These are phyloP conservation scores for Eurystomus gularis DNA, from an alignment of 2,113 vertebrate species.

Conservation along the genomic window DNA sequence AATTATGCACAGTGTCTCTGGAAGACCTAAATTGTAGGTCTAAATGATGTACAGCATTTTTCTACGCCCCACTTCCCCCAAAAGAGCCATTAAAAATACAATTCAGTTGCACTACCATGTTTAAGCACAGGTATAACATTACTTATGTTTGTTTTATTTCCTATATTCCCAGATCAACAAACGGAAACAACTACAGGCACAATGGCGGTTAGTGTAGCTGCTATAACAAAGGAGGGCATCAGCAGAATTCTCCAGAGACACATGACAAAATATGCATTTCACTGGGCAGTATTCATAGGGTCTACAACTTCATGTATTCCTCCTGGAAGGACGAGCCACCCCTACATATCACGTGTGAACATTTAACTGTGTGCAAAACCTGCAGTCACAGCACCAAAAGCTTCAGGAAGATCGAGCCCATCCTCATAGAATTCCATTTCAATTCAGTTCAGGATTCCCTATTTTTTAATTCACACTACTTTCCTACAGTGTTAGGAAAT, in stretches of 20 bases:
- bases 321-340: neutral
- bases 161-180: neutral
- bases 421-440: neutral
- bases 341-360: accelerated
- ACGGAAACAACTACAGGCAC: neutral
- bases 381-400: neutral
- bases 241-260: neutral
- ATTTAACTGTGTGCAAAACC: neutral
- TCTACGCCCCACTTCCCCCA: accelerated
- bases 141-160: neutral
- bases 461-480: neutral
- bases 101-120: neutral
- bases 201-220: neutral
- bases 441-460: neutral
- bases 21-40: neutral
- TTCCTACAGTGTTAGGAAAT: neutral
- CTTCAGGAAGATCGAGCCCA: neutral
- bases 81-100: neutral
- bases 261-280: neutral
- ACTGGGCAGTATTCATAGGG: neutral
- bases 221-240: neutral
- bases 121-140: neutral
- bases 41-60: neutral
- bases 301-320: neutral
- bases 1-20: neutral